Evolutionary conservation across 2,797 vertebrate species (phyloP).

Genomic region (Pygocentrus nattereri): DNA sequence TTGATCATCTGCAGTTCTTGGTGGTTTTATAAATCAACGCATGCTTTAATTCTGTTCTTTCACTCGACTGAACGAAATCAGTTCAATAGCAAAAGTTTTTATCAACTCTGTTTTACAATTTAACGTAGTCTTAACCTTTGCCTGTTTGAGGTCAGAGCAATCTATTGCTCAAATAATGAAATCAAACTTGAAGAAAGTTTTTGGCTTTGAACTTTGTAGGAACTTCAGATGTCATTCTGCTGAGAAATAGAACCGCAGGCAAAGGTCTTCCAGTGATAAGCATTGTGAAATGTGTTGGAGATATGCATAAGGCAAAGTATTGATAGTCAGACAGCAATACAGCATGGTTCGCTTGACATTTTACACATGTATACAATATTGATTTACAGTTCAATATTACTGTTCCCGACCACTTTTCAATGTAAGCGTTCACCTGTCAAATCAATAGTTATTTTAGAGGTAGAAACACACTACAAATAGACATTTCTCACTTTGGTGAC

Average conservation of each 20-base stretch:
- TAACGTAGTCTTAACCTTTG: slow-evolving; percentile 1
- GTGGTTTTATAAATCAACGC: not conserved
- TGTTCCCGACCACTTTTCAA: slow-evolving; percentile 47
- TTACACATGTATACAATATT: slow-evolving; percentile 59
- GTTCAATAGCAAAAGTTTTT: not conserved
- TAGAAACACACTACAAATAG: slow-evolving; percentile 52
- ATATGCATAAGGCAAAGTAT: slow-evolving; percentile 56
- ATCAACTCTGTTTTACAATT: slow-evolving; percentile 5
- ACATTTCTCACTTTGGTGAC: slow-evolving; percentile 50
- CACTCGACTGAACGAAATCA: not conserved
- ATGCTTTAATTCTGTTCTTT: not conserved
- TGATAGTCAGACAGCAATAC: slow-evolving; percentile 48
- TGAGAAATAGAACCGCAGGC: not conserved
- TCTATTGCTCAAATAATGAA: not conserved
- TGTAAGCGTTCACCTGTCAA: slow-evolving; percentile 55
- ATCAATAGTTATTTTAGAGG: slow-evolving; percentile 61
- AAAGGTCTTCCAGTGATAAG: slow-evolving; percentile 40
- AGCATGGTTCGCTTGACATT: slow-evolving; percentile 60
- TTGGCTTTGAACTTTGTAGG: slow-evolving; percentile 1
- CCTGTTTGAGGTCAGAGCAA: not conserved
- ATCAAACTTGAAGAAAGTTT: slow-evolving; percentile 1
- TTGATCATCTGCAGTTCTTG: not conserved
- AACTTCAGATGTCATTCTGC: not conserved
- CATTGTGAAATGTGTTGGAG: slow-evolving; percentile 32
- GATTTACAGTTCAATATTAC: slow-evolving; percentile 61